phyloP scores from a whole-genome alignment of 53 echinoderm and acorn worm genomes.

The Astropecten irregularis region DNA sequence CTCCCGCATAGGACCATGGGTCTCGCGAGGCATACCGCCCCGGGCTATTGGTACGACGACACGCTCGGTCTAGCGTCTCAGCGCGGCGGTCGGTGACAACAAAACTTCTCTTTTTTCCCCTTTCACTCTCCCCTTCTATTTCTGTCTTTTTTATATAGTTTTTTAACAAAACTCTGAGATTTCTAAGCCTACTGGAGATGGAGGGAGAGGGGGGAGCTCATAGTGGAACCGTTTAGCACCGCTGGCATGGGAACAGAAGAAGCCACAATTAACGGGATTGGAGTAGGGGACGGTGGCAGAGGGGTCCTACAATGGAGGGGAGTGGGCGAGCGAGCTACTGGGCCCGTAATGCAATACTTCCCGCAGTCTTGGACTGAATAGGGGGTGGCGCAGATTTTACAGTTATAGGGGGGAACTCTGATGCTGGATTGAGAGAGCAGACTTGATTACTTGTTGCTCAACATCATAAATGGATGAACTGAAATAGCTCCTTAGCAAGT shows the following conservation, averaged over 20 bases:
- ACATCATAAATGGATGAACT: too few species aligned
- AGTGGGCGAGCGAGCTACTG: not conserved
- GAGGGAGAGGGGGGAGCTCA: not conserved
- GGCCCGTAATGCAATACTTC: constrained; percentile 47
- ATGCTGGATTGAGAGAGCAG: too few species aligned
- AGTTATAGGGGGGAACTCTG: not conserved
- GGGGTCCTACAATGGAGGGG: constrained; percentile 38
- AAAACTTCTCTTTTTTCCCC: constrained; percentile 23
- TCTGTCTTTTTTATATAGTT: too few species aligned
- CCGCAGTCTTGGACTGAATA: constrained; percentile 47
- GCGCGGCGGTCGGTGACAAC: constrained; percentile 20
- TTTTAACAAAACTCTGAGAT: constrained; percentile 44
- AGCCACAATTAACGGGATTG: constrained; percentile 41
- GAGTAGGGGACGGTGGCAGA: constrained; percentile 32
- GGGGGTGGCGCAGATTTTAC: constrained; percentile 31
- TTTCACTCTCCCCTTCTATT: too few species aligned
- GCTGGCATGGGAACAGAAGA: constrained; percentile 49
- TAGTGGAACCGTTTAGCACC: constrained; percentile 19
- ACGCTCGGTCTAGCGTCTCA: constrained; percentile 45
- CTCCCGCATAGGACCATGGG: constrained; percentile 34
- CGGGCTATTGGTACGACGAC: constrained; percentile 44
- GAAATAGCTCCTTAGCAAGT: too few species aligned
- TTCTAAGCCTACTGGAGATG: not conserved
- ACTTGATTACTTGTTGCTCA: too few species aligned
- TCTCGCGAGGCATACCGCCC: constrained; percentile 40